These are phyloP conservation scores for Hiodon tergisus DNA, from an alignment of 2,113 vertebrate genomes.

Conservation along the genomic window DNA sequence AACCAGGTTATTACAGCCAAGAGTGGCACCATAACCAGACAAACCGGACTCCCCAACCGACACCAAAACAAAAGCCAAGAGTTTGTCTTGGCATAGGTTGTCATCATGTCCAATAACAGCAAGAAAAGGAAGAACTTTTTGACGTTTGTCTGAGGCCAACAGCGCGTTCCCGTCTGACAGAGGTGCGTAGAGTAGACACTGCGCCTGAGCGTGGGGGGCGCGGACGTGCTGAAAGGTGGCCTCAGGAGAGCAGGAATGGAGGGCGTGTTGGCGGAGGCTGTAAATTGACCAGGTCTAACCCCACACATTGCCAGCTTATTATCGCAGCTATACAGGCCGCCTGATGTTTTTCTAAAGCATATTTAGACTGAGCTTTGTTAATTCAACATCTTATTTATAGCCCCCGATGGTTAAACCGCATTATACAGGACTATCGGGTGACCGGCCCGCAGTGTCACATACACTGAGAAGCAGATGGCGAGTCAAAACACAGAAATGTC, in stretches of 20 bases:
- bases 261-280: neutral
- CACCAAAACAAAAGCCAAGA: too few species aligned
- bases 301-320: slow-evolving; percentile 36
- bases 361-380: slow-evolving; percentile 25
- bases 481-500: slow-evolving; percentile 37
- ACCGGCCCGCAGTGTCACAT: slow-evolving; percentile 33
- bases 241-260: neutral
- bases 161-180: neutral
- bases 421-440: slow-evolving; percentile 37
- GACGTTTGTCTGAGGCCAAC: too few species aligned
- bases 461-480: slow-evolving; percentile 44
- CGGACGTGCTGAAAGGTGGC: slow-evolving; percentile 5
- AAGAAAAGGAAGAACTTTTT: too few species aligned
- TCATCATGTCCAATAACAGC: too few species aligned
- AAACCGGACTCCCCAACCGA: too few species aligned
- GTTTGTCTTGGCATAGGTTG: too few species aligned
- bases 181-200: neutral
- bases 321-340: slow-evolving; percentile 20
- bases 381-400: slow-evolving; percentile 41
- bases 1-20: too few species aligned
- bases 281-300: slow-evolving; percentile 22
- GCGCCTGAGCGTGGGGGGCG: too few species aligned
- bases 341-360: slow-evolving; percentile 32
- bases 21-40: too few species aligned
- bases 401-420: slow-evolving; percentile 25